Conservation (phyloP, 2,113 vertebrate species). For the Promerops cafer region DNA sequence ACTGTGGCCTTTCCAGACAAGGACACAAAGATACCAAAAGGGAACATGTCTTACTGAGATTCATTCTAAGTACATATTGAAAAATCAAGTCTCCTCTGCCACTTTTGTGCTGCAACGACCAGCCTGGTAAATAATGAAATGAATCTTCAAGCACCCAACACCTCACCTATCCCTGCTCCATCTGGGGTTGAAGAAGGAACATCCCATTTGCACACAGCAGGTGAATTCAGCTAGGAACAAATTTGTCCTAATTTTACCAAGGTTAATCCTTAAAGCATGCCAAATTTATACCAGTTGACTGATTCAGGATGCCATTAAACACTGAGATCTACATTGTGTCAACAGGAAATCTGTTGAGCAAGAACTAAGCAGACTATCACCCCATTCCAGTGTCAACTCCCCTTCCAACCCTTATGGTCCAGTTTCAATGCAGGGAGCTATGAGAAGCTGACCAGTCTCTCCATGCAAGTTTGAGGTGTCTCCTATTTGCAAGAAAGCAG, state of each 20-base stretch:
- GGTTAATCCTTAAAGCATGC: neutral
- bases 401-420: neutral
- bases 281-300: neutral
- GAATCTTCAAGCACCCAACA: neutral
- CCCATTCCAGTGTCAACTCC: neutral
- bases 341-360: slow-evolving; percentile 31
- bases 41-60: neutral
- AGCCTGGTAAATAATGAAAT: neutral
- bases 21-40: neutral
- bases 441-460: neutral
- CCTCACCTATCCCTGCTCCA: neutral
- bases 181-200: neutral
- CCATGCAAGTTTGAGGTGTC: neutral
- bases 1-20: neutral
- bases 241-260: neutral
- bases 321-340: neutral
- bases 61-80: neutral
- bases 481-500: neutral
- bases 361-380: neutral
- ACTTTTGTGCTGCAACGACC: neutral
- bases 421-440: neutral
- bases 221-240: neutral
- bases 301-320: neutral
- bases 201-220: neutral
- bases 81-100: neutral